Evolutionary conservation across 1,140 invertebrate species (phyloP).

Genomic region (Tribolium madens): DNA sequence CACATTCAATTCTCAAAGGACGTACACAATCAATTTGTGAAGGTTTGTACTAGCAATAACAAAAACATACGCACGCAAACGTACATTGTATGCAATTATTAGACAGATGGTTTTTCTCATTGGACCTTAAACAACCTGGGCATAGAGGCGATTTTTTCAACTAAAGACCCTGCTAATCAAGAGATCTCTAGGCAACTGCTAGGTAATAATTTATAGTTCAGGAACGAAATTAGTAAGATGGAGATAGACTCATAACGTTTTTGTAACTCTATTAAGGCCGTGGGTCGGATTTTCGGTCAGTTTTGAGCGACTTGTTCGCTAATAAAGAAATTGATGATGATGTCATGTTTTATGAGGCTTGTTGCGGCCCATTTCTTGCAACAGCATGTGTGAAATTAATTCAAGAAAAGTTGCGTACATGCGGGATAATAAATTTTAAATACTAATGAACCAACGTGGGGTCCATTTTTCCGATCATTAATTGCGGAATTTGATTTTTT

Average conservation of each 20-base stretch:
- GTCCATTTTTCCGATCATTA: not conserved
- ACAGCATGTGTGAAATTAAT: not conserved
- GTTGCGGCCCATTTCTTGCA: not conserved
- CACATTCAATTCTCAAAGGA: constrained; percentile 41
- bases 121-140: not conserved
- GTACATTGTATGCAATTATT: constrained; percentile 40
- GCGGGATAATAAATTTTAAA: not conserved
- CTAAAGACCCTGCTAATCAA: constrained; percentile 48
- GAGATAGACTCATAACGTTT: constrained; percentile 47
- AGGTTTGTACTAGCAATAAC: constrained; percentile 44
- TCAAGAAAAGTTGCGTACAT: not conserved
- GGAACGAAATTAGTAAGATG: constrained; percentile 44
- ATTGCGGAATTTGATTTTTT: not conserved
- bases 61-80: constrained; percentile 43
- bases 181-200: constrained; percentile 48
- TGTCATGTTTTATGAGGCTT: constrained; percentile 1
- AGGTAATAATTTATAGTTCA: constrained; percentile 49
- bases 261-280: constrained; percentile 40
- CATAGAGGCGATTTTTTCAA: not conserved
- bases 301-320: not conserved
- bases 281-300: constrained; percentile 8
- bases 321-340: constrained; percentile 38
- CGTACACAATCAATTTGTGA: constrained; percentile 53
- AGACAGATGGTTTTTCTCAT: constrained; percentile 36
- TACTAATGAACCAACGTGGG: not conserved